phyloP scores from a whole-genome alignment of 1,140 invertebrate species.

The Drosophila nebulosa region DNA sequence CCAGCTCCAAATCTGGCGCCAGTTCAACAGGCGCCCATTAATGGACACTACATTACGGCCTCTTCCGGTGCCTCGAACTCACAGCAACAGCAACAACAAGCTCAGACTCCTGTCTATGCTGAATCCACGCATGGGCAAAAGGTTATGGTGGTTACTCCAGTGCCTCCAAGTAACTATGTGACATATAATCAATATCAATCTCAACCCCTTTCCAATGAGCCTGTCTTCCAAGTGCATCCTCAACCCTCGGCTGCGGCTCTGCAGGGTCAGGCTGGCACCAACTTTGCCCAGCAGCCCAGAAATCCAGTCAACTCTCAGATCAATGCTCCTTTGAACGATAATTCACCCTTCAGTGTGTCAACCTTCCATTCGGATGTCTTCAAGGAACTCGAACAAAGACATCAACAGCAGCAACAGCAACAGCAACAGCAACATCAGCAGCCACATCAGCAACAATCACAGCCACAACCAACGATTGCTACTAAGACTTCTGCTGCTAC shows the following conservation, averaged over 20 bases:
- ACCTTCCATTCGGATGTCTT: slow-evolving; percentile 77
- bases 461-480: neutral
- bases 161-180: slow-evolving; percentile 60
- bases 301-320: slow-evolving; percentile 27
- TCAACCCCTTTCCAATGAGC: slow-evolving; percentile 39
- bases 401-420: slow-evolving; percentile 32
- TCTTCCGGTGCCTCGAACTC: slow-evolving; percentile 2
- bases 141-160: slow-evolving; percentile 75
- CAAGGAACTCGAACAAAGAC: slow-evolving; percentile 71
- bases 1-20: slow-evolving; percentile 73
- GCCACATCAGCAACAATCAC: neutral
- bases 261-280: slow-evolving; percentile 49
- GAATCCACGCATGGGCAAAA: slow-evolving; percentile 75
- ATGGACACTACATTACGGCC: slow-evolving; percentile 31
- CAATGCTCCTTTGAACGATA: slow-evolving; percentile 34
- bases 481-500: neutral
- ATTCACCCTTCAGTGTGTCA: slow-evolving; percentile 71
- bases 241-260: slow-evolving; percentile 21
- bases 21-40: slow-evolving; percentile 7
- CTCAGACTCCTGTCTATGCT: slow-evolving; percentile 58
- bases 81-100: slow-evolving; percentile 16
- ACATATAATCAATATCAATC: slow-evolving; percentile 72
- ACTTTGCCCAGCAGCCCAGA: slow-evolving; percentile 65
- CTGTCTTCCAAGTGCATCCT: slow-evolving; percentile 58
- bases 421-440: slow-evolving; percentile 28